Evolutionary conservation across 2,797 vertebrate species (phyloP), one percentile per base, ranked within the genome.

Genomic region (Ceryle rudis): DNA sequence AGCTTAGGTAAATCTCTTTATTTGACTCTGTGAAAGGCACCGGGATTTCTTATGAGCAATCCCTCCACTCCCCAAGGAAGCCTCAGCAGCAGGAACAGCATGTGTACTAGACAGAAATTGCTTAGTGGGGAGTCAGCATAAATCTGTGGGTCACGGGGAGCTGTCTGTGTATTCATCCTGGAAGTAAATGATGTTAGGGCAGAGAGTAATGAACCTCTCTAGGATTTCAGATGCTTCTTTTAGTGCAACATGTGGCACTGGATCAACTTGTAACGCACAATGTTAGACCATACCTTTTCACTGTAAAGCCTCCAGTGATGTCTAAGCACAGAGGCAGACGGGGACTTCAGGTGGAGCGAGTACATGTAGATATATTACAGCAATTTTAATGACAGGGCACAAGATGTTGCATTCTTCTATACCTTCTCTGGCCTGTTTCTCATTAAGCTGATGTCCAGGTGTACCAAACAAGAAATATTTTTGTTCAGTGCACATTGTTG

Each of bases 351-450:
- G 35, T 51, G 29, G 31, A 28, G n/a, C 0, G 0, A 28, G 19
- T 51, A 23, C 0, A 0, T 25, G 18, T 8, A 35, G 33, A 6
- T 49, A 9, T 1, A 35, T 55, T 49, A 22, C 19, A 70, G 18
- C 10, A 58, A 5, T 70, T 66, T 86, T 61, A 74, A 29, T 72
- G 12, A 19, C 31, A 8, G 47, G 54, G 33, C 42, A 41, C 46
- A 57, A 29, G 6, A 35, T 1, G 8, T 29, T 81, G 49, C 8
- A 16, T 92, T 82, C 12, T 83, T 46, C 42, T 89, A 44, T 61
- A 23, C n/a, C 39, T 87, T 67, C 42, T 80, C 23, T 73, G 19
- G 33, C 28, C 42, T 69, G 8, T 81, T 86, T 80, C 74, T 78
- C 25, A 58, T 74, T 81, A 74, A 58, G n/a, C 54, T 46, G 35